Evolutionary conservation across 2,113 vertebrate species (phyloP).

Genomic region (Ovis canadensis): DNA sequence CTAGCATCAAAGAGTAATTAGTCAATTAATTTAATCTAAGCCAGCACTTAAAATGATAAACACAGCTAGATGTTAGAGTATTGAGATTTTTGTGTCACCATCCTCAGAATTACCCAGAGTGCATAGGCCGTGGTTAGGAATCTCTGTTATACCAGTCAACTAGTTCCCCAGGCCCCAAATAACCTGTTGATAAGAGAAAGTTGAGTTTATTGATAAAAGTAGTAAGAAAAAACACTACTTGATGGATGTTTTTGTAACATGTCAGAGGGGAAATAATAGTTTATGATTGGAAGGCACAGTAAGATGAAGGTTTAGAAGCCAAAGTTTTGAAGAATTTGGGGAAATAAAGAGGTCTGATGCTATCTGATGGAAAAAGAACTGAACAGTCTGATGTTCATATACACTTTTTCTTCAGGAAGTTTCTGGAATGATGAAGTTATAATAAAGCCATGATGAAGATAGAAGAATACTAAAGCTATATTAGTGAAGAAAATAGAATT

Average conservation of each 20-base stretch:
- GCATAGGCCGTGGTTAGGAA: background rate
- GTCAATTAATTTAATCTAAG: background rate
- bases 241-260: background rate
- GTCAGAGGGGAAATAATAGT: background rate
- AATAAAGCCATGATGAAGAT: background rate
- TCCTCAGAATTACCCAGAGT: background rate
- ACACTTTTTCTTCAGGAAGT: background rate
- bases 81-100: background rate
- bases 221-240: background rate
- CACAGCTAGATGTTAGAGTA: background rate
- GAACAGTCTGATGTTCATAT: background rate
- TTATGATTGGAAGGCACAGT: background rate
- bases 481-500: background rate
- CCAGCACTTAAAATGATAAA: background rate
- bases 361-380: background rate
- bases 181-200: background rate
- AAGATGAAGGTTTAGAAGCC: background rate
- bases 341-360: background rate
- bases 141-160: background rate
- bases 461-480: background rate
- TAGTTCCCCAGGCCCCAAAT: background rate
- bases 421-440: background rate
- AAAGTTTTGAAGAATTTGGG: background rate
- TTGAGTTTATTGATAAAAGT: background rate
- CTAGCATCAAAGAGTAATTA: background rate